Evolutionary conservation across 2,113 vertebrate genomes (phyloP).

Genomic region (Microcebus ravelobensis): DNA sequence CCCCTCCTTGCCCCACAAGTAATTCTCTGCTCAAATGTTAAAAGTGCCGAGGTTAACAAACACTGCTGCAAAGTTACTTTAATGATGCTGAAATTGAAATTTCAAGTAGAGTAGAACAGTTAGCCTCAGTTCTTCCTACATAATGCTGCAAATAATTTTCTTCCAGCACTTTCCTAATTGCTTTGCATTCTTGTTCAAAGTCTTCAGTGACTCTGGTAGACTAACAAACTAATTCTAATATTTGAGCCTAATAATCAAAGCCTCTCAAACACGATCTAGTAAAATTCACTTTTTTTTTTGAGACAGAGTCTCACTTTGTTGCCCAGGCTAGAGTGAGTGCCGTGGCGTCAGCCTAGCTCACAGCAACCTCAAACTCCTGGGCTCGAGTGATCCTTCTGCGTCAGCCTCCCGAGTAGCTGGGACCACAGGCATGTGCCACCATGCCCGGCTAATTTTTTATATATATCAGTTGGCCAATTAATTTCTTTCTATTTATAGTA

Average conservation of each 20-base stretch:
- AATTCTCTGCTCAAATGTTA: neutral
- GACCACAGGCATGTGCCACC: too few species aligned
- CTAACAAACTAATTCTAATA: neutral
- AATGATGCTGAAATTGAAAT: neutral
- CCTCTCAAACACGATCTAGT: neutral
- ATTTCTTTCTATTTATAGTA: too few species aligned
- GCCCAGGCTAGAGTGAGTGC: too few species aligned
- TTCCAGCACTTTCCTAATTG: neutral
- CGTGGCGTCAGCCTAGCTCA: too few species aligned
- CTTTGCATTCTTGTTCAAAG: neutral
- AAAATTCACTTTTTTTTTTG: too few species aligned
- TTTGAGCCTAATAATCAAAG: neutral
- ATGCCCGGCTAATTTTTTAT: too few species aligned
- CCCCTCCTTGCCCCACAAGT: neutral
- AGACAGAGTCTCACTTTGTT: too few species aligned
- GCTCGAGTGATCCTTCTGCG: too few species aligned
- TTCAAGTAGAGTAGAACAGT: neutral
- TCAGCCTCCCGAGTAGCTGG: too few species aligned
- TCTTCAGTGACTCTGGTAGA: neutral
- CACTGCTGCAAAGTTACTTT: neutral
- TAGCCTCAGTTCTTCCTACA: neutral
- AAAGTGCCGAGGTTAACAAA: neutral
- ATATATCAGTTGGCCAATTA: too few species aligned
- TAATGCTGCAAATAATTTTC: neutral
- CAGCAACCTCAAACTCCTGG: too few species aligned